Evolutionary conservation across 2,113 vertebrate species (phyloP).

Genomic region (Pteropus alecto): DNA sequence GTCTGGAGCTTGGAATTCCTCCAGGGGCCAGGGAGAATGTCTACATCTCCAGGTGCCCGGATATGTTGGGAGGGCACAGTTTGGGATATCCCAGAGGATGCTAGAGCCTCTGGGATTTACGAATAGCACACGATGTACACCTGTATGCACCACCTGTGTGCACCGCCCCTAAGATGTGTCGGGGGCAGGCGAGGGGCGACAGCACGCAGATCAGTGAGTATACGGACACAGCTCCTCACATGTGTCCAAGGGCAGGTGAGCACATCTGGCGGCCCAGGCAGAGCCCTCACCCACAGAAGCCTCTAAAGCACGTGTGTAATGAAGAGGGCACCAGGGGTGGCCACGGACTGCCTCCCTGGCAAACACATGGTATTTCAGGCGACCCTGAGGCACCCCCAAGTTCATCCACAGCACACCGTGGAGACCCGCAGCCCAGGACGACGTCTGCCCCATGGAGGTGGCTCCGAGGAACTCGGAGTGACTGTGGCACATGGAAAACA

Average conservation of each 20-base stretch:
- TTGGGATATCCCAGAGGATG: background rate
- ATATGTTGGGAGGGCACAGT: rapidly evolving
- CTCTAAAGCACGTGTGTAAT: rapidly evolving
- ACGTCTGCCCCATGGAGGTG: background rate
- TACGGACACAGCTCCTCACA: rapidly evolving
- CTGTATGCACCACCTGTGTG: rapidly evolving
- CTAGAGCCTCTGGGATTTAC: background rate
- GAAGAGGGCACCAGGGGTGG: background rate
- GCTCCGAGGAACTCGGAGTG: background rate
- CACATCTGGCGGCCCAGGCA: background rate
- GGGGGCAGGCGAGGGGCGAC: too few relatives aligned
- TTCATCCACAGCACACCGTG: rapidly evolving
- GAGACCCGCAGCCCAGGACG: background rate
- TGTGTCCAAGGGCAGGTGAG: background rate
- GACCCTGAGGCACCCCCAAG: rapidly evolving
- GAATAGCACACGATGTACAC: rapidly evolving
- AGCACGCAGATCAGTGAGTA: rapidly evolving
- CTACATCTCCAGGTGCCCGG: background rate
- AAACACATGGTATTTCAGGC: rapidly evolving
- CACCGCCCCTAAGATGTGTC: rapidly evolving
- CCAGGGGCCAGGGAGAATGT: background rate
- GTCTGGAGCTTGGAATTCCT: background rate
- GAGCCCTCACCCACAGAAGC: background rate
- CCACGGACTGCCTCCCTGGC: background rate
- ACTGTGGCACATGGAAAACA: conserved; percentile 50